Base-by-base conservation (phyloP, 2,888 invertebrate genomes). In the Pyrocoelia pectoralis region DNA sequence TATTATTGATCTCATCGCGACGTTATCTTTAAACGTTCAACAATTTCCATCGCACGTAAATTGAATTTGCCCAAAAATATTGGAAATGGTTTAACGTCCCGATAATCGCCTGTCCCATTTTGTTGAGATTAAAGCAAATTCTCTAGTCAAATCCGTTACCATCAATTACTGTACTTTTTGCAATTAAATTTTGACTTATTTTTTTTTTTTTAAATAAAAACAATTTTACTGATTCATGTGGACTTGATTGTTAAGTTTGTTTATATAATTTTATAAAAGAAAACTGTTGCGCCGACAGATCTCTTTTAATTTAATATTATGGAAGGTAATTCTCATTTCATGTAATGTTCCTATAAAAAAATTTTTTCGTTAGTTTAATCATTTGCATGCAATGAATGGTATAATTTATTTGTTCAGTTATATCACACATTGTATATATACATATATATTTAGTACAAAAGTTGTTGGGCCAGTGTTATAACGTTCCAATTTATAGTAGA, bases 391-490 rank as follows among this genome's bases (percentile, higher is more conserved):
- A 53, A 24, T 58, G 24, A 18, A 19, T 33, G 13, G 46, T 49
- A 48, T 38, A 24, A 24, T 24, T 24, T 55, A 50, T 61, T 61
- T 61, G 60, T 53, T 60, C 60, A 60, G 40, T 53, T 58, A 48
- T 46, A 18, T 58, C 28, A 43, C 53, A 15, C n/a, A 15, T 17
- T 46, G 28, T 43, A 55, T 14, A 13, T 56, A 29, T 46, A 29
- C 14, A 41, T 57, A 29, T 43, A 57, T 8, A 9, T 18, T 55
- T 51, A 51, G 55, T 59, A 59, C 58, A 64, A 59, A 64, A 56
- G 19, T 60, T 65, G 61, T 60, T 65, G 50, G 50, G 60, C 65
- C 65, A 65, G 65, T 65, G 59, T n/a, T n/a, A n/a, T 38, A 43
- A 51, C 17, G 40, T 63, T 63, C 53, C 19, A 55, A 46, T 63